Evolutionary conservation across 2,797 vertebrate species (phyloP).

Genomic region (Cuniculus paca): DNA sequence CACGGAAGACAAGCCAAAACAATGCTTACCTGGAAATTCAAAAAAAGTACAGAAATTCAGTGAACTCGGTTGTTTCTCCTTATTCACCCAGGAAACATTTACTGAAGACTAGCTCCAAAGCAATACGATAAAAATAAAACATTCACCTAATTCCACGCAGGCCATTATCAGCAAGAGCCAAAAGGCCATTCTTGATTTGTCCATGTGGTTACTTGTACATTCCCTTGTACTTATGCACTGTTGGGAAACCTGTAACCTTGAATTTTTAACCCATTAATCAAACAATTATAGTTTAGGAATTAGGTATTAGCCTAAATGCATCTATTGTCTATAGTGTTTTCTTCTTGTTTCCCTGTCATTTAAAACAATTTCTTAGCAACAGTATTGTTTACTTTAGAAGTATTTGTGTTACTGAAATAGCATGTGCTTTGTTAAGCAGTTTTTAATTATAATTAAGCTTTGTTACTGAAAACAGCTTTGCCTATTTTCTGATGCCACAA

Average conservation of each 20-base stretch:
- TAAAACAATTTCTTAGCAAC: conserved; percentile 17
- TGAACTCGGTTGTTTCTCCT: conserved; percentile 13
- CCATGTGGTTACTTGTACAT: neutral
- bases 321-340: neutral
- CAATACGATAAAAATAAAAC: neutral
- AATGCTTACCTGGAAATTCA: neutral
- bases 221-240: neutral
- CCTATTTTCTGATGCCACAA: conserved; percentile 21
- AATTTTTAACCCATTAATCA: neutral
- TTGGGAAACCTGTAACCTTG: neutral
- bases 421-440: conserved; percentile 28
- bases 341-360: neutral
- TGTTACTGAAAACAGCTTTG: neutral
- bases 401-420: conserved; percentile 51
- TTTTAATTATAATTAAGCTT: conserved; percentile 12
- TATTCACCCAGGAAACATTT: conserved; percentile 16
- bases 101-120: conserved; percentile 36
- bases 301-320: neutral
- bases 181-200: neutral
- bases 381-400: neutral
- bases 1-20: neutral
- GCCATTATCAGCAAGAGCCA: neutral
- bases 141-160: conserved; percentile 28
- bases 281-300: neutral
- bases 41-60: neutral